Conservation (phyloP, 1,140 invertebrate genomes). For the Heterodera carotae region DNA sequence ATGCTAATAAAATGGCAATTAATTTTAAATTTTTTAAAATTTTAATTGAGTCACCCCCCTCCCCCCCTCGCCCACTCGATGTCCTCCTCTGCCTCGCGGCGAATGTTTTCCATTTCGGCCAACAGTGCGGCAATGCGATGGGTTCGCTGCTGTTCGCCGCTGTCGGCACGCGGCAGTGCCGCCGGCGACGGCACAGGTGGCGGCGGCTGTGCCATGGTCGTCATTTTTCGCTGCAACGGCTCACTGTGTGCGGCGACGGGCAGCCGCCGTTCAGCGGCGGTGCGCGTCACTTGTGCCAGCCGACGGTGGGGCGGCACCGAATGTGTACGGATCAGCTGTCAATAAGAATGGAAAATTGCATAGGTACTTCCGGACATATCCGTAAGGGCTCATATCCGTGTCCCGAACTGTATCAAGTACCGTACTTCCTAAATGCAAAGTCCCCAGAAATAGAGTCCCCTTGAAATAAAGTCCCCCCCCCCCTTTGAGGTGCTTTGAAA, state of each 20-base stretch:
- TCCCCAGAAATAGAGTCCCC: no score
- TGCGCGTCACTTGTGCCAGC: neutral
- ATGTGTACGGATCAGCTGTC: neutral
- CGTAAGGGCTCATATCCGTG: no score
- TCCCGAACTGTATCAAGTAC: no score
- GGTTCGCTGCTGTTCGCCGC: constrained; percentile 7
- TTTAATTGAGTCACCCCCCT: neutral
- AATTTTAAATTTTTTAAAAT: neutral
- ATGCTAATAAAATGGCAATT: no score
- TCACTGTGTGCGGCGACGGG: neutral
- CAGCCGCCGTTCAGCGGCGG: neutral
- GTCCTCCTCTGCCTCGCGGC: constrained; percentile 7
- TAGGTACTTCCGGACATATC: no score
- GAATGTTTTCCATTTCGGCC: constrained; percentile 21
- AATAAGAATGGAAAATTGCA: neutral
- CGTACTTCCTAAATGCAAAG: no score
- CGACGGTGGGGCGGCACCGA: constrained; percentile 22
- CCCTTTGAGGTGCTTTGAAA: no score
- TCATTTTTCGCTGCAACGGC: neutral
- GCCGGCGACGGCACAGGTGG: no score
- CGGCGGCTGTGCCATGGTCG: neutral
- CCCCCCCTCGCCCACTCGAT: neutral
- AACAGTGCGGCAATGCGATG: constrained; percentile 15
- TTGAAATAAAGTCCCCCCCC: no score
- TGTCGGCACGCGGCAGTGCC: neutral